phyloP scores from a whole-genome alignment of 2,113 vertebrate genomes.

The Natator depressus region DNA sequence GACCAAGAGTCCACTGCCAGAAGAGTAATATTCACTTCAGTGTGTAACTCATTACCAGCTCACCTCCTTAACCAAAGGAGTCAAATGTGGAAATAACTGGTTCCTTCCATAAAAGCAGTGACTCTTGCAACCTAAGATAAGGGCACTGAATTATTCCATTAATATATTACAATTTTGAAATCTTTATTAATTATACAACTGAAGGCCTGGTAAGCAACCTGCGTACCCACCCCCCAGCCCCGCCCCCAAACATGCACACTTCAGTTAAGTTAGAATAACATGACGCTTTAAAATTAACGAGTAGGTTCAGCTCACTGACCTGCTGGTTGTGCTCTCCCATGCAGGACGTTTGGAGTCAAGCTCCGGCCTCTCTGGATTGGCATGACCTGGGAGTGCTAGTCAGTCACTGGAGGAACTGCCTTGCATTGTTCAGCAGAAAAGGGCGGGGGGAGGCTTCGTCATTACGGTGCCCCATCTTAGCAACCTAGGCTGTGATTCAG shows the following conservation, averaged over 20 bases:
- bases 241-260: background rate
- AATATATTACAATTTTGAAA: constrained; percentile 48
- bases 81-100: background rate
- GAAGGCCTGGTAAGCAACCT: constrained; percentile 39
- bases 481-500: background rate
- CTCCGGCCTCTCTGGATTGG: background rate
- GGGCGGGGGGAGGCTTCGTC: background rate
- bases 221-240: background rate
- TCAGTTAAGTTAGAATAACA: background rate
- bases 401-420: background rate
- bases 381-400: background rate
- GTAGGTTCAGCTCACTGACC: background rate
- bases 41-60: background rate
- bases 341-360: background rate
- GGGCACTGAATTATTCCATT: constrained; percentile 60
- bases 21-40: background rate
- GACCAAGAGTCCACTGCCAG: background rate
- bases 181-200: constrained; percentile 67
- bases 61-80: background rate
- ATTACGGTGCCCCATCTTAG: background rate
- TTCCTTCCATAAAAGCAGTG: background rate
- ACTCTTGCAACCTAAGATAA: constrained; percentile 48
- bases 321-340: background rate
- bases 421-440: background rate
- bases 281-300: background rate